Evolutionary conservation across 2,888 invertebrate species (phyloP).

Genomic region (Dryobotodes eremita): DNA sequence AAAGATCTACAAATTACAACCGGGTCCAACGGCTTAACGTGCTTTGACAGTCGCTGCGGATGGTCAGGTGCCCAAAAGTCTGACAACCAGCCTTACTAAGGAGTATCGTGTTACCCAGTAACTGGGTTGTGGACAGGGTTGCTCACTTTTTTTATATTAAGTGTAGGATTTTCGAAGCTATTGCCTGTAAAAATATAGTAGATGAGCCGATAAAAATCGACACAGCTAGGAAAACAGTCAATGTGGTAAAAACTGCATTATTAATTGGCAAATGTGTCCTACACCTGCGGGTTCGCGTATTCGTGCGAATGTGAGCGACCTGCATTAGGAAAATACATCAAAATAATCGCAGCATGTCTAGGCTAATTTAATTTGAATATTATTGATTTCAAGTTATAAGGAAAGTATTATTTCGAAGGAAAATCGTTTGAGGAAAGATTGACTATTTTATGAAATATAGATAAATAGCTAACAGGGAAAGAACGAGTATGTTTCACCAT

Average conservation of each 20-base stretch:
- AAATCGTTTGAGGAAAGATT: slow-evolving; percentile 33
- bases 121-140: background rate
- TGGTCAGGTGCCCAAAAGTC: too few species aligned
- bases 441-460: background rate
- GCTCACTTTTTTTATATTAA: too few species aligned
- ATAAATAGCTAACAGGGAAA: slow-evolving; percentile 9
- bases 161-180: too few species aligned
- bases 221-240: too few species aligned
- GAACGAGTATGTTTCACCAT: background rate
- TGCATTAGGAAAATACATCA: background rate
- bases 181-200: too few species aligned
- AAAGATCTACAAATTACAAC: background rate
- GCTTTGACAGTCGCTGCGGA: background rate
- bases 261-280: too few species aligned
- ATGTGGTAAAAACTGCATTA: too few species aligned
- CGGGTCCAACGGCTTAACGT: too few species aligned
- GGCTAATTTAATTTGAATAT: background rate
- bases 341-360: background rate
- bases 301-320: too few species aligned
- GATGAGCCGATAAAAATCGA: too few species aligned
- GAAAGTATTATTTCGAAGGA: slow-evolving; percentile 45
- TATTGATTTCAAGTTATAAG: background rate
- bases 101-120: background rate
- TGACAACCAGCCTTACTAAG: background rate
- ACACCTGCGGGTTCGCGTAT: too few species aligned